A percentile compares a stretch with the other conserved stretches of the same genome.
These are phyloP conservation scores for Drosophila robusta DNA, from an alignment of 2,888 invertebrate species.

Conservation along the genomic window DNA sequence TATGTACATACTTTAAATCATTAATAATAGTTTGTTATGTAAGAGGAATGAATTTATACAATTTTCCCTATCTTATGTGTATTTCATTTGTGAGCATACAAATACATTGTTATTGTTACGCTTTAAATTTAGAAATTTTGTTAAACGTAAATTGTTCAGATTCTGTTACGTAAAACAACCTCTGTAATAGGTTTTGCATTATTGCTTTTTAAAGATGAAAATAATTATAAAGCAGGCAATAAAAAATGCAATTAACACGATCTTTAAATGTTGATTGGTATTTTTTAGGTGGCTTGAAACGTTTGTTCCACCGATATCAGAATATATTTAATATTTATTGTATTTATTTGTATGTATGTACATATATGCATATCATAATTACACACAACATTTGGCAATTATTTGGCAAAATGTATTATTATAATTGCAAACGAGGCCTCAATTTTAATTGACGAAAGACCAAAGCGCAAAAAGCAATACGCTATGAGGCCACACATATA, in stretches of 20 bases:
- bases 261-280: slow-evolving; percentile 9
- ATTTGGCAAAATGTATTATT: slow-evolving; percentile 23
- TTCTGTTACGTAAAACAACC: neutral
- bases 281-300: slow-evolving; percentile 6
- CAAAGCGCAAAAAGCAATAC: neutral
- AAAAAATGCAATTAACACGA: slow-evolving; percentile 6
- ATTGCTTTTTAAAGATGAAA: neutral
- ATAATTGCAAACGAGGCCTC: slow-evolving; percentile 7
- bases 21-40: slow-evolving; percentile 2
- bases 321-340: neutral
- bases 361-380: neutral
- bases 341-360: neutral
- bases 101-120: neutral
- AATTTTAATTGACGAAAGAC: slow-evolving; percentile 20
- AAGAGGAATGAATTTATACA: neutral
- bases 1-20: slow-evolving; percentile 4
- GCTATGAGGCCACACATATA: too few species aligned
- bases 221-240: neutral
- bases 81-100: neutral
- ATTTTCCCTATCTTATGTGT: neutral
- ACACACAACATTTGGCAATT: slow-evolving; percentile 16
- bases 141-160: neutral
- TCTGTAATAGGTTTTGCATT: neutral
- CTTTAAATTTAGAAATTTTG: neutral
- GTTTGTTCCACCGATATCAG: neutral